phyloP scores from a whole-genome alignment of 2,797 vertebrate species.

The Pangasius macronema region DNA sequence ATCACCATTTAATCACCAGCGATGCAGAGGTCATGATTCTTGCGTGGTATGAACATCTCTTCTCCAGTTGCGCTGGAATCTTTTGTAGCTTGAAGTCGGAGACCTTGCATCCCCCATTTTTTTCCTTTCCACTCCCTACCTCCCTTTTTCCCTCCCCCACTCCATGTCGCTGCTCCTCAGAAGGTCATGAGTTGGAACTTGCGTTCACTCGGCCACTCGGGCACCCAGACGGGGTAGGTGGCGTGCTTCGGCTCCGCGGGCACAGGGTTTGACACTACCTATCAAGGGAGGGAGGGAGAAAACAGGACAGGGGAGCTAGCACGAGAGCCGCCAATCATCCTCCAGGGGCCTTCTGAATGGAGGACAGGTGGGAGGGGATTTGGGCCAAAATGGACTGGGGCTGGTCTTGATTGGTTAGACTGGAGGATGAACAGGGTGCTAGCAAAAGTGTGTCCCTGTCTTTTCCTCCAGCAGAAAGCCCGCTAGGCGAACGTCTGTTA shows the following conservation, averaged over 20 bases:
- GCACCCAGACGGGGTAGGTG: conserved; percentile 86
- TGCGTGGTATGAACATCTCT: conserved; percentile 17
- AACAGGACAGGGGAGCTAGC: conserved; percentile 83
- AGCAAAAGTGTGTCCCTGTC: conserved; percentile 51
- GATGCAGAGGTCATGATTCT: conserved; percentile 2
- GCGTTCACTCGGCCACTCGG: conserved; percentile 82
- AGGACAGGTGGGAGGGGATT: conserved; percentile 39
- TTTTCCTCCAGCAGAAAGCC: conserved; percentile 53
- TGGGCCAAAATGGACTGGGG: conserved; percentile 67
- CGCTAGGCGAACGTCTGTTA: conserved; percentile 59
- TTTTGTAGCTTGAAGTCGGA: conserved; percentile 3
- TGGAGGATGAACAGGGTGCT: conserved; percentile 55
- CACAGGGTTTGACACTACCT: conserved; percentile 86
- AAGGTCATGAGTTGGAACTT: conserved; percentile 87
- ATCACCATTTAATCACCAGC: not conserved
- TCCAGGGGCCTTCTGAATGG: conserved; percentile 56
- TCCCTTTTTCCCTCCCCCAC: conserved; percentile 56
- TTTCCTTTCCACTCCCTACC: conserved; percentile 55
- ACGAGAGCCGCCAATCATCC: conserved; percentile 71
- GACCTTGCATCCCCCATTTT: conserved; percentile 39
- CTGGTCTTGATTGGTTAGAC: conserved; percentile 64
- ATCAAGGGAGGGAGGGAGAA: conserved; percentile 80
- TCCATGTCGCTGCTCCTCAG: conserved; percentile 72
- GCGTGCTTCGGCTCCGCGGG: conserved; percentile 84
- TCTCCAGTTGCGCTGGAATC: conserved; percentile 30